These are phyloP conservation scores for Apodemus speciosus DNA, from an alignment of 2,113 vertebrate species.

Conservation along the genomic window DNA sequence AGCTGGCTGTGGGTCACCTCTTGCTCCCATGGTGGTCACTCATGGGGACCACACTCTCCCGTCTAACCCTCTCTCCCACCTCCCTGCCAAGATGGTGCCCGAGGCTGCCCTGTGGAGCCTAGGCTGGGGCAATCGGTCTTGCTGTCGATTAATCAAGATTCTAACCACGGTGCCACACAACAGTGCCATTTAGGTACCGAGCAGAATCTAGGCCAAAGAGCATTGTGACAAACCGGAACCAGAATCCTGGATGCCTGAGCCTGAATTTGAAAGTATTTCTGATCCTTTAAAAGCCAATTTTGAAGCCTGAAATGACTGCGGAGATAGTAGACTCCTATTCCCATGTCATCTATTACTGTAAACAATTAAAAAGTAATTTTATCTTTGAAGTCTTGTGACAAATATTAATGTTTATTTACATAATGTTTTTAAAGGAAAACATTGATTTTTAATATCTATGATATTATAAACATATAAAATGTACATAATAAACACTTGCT, in stretches of 20 bases:
- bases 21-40: neutral
- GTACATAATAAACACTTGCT: slow-evolving; percentile 72
- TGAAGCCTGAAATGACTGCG: neutral
- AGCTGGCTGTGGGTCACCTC: neutral
- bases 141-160: neutral
- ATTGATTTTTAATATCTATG: slow-evolving; percentile 76
- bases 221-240: neutral
- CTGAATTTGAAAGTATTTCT: neutral
- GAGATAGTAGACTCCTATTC: slow-evolving; percentile 11
- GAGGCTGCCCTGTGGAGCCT: fast-evolving
- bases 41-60: neutral
- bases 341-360: slow-evolving; percentile 46
- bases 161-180: neutral
- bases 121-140: neutral
- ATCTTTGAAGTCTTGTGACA: slow-evolving; percentile 57
- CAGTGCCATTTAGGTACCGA: neutral
- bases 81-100: neutral
- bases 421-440: slow-evolving; percentile 68
- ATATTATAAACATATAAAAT: slow-evolving; percentile 74
- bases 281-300: neutral
- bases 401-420: slow-evolving; percentile 68
- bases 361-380: slow-evolving; percentile 78
- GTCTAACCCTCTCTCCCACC: neutral
- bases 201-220: neutral
- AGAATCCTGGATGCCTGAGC: neutral